Base-by-base conservation (phyloP, 2,888 invertebrate genomes). In the Phaedon cochleariae region DNA sequence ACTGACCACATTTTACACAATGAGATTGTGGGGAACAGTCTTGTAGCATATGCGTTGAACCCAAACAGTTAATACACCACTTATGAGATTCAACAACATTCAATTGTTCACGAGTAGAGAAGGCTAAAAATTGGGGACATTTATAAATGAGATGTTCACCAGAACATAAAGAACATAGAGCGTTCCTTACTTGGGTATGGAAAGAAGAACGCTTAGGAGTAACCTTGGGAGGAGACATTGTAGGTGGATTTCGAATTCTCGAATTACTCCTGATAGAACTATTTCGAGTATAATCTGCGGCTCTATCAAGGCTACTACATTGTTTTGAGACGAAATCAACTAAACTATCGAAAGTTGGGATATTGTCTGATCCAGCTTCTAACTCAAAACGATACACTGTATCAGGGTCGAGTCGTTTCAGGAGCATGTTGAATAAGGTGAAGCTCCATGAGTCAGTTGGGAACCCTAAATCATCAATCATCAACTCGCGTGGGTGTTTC, bases 391-490 rank as follows among this genome's bases (percentile, higher is more conserved):
- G 26, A 7, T 5, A 51, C 1, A 51, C n/a, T 26, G 51, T 51
- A 22, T 51, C 12, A 15, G 51, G 4, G 26, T 51, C 51, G 17
- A 51, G 51, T 26, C 51, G 51, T 51, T 7, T 26, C 20, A 53
- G 22, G 2, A 61, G 48, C 45, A 54, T 21, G 12, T 60, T 34
- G 21, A 52, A 52, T 22, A 60, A 9, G 22, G 46, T 4, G 21
- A 54, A 61, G 20, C 45, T 46, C 61, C 46, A 61, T 12, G n/a
- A 5, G 20, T 61, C 48, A 17, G 34, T 21, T 15, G 53, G 61
- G 29, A 54, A 54, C 9, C 31, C 20, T 20, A 61, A 29, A 20
- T 54, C n/a, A n/a, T n/a, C n/a, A n/a, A n/a, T n/a, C n/a, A n/a
- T n/a, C n/a, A n/a, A n/a, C n/a, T n/a, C n/a, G n/a, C n/a, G n/a